A percentile compares a stretch with the other conserved stretches of the same genome.
Conservation (phyloP, 2,888 invertebrate genomes). For the Argynnis bischoffii region DNA sequence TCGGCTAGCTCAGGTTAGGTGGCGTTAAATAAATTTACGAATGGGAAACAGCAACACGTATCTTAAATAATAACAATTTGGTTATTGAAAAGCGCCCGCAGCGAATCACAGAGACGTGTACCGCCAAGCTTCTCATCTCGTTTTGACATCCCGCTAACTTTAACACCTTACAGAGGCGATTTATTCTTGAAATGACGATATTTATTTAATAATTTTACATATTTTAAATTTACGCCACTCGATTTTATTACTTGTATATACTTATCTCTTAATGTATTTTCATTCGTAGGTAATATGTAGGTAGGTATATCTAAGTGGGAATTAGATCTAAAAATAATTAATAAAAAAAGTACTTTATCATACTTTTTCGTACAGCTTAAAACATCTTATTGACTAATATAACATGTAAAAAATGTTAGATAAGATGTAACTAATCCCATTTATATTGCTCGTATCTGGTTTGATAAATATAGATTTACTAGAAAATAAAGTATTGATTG, state of each 20-base stretch:
- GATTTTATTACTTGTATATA: not conserved
- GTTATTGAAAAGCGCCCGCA: constrained; percentile 49
- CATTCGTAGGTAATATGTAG: too few species aligned
- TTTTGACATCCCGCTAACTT: constrained; percentile 55
- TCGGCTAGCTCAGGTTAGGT: constrained; percentile 37
- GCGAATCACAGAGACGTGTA: constrained; percentile 40
- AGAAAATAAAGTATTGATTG: constrained; percentile 39
- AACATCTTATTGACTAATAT: not conserved
- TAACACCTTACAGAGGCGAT: constrained; percentile 37
- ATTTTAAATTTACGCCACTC: not conserved
- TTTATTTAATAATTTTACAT: constrained; percentile 4
- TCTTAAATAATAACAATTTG: constrained; percentile 47
- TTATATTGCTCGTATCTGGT: constrained; percentile 64
- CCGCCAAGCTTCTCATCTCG: constrained; percentile 41
- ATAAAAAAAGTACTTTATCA: constrained; percentile 7
- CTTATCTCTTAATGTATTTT: not conserved
- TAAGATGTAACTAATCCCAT: constrained; percentile 56
- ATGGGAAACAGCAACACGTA: constrained; percentile 41
- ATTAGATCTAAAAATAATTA: not conserved
- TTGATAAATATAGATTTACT: constrained; percentile 49
- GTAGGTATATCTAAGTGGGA: too few species aligned
- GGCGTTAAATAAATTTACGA: constrained; percentile 45
- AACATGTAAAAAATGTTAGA: constrained; percentile 23
- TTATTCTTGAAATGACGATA: constrained; percentile 17
- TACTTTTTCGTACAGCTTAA: not conserved